Base-by-base conservation (phyloP, 37 sponge, comb jelly and placozoan genomes). In the Ianthella basta region DNA sequence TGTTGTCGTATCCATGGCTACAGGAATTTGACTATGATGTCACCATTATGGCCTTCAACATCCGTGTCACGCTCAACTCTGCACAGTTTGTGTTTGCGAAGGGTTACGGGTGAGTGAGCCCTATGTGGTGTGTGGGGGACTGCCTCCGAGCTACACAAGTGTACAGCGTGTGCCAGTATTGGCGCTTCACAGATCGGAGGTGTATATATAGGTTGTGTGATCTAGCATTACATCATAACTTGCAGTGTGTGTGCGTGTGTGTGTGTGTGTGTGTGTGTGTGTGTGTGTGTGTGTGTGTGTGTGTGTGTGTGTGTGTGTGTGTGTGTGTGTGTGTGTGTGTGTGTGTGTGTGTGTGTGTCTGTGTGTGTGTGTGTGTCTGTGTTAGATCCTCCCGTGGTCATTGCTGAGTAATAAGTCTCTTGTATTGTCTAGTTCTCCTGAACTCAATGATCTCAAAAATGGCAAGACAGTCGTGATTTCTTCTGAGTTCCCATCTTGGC, bases 11-110 rank as follows among this genome's bases (percentile, higher is more conserved):
- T 15, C 65, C 25, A 15, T 82, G n/a, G 5, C 37, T n/a, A 15
- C 32, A 89, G 85, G 89, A 89, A 14, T 89, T 89, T 75, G 68
- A 86, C 72, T 89, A 89, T 57, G 84, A 89, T 80, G 85, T 89
- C 35, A 89, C 89, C 57, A 60, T 89, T 18, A 32, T 79, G 57
- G 89, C 78, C n/a, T 89, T 89, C 70, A 77, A 89, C 32, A 89
- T 89, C 80, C 30, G 65, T 23, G 65, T 89, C 15, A 39, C 27
- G 15, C 55, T 89, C 1, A 40, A n/a, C 21, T 77, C 84, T 8
- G 29, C 55, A 15, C 30, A 63, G 27, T 32, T 79, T 59, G 61
- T 56, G 35, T 86, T 85, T 37, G 53, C 77, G 40, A 89, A 89
- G 39, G 89, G 89, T 24, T 89, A 82, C 25, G 89, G 89, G 81